phyloP scores from a whole-genome alignment of 2,113 vertebrate genomes.

The Ovis aries region DNA sequence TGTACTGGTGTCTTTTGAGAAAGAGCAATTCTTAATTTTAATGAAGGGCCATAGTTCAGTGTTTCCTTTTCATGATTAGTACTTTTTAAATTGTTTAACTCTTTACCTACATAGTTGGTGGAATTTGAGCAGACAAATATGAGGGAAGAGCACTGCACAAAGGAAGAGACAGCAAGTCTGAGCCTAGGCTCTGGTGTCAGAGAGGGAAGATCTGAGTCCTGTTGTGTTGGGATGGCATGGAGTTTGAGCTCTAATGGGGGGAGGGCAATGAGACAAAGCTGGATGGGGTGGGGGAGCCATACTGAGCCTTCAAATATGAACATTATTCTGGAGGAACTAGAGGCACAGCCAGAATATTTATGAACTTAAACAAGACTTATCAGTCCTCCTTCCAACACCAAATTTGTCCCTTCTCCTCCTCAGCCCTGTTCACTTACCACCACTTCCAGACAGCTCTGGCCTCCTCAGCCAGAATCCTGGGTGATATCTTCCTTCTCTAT shows the following conservation, averaged over 20 bases:
- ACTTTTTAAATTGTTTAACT: neutral
- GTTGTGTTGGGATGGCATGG: neutral
- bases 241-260: neutral
- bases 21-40: conserved; percentile 12
- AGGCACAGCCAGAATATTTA: neutral
- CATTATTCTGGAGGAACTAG: neutral
- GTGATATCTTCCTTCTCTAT: neutral
- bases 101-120: neutral
- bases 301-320: neutral
- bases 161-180: neutral
- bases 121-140: conserved; percentile 6
- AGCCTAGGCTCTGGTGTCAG: neutral
- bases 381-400: neutral
- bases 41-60: neutral
- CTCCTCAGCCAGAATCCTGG: neutral
- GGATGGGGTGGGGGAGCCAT: neutral
- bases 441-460: neutral
- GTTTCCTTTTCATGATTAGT: neutral
- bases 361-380: neutral
- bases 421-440: neutral
- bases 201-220: neutral
- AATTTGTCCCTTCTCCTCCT: neutral
- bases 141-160: neutral
- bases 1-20: neutral
- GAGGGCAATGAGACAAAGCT: neutral